A percentile compares a stretch with the other conserved stretches of the same genome.
phyloP scores from a whole-genome alignment of 2,888 invertebrate species.

The Mystacides longicornis region DNA sequence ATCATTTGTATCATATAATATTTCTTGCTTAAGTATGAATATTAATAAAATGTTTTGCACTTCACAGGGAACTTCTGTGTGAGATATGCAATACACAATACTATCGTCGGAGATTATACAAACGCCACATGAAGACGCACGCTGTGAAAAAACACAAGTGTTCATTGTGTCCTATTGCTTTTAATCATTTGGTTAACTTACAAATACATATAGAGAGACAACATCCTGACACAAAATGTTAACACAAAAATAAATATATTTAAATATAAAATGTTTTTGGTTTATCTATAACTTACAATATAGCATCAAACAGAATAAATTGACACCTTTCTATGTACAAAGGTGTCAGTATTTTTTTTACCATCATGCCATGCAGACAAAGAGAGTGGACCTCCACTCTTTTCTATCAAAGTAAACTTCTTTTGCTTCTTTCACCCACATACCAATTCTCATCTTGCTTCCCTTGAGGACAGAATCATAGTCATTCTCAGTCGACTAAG shows the following conservation, averaged over 20 bases:
- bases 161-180: slow-evolving; percentile 7
- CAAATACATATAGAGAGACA: slow-evolving; percentile 17
- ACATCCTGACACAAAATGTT: neutral
- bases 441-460: no score
- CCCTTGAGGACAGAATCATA: no score
- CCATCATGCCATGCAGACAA: no score
- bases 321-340: no score
- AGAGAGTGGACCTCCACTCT: no score
- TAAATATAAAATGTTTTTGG: neutral
- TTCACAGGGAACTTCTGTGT: slow-evolving; percentile 11
- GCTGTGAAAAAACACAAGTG: slow-evolving; percentile 12
- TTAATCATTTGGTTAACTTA: slow-evolving; percentile 14
- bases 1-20: neutral
- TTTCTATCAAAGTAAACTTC: no score
- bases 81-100: slow-evolving; percentile 15
- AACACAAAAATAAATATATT: neutral
- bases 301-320: no score
- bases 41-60: neutral
- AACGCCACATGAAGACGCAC: slow-evolving; percentile 15
- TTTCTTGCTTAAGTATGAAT: neutral
- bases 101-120: slow-evolving; percentile 10
- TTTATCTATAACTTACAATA: no score
- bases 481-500: no score
- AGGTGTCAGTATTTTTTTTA: no score
- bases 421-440: no score